phyloP scores from a whole-genome alignment of 2,113 vertebrate genomes.

The Albula glossodonta region DNA sequence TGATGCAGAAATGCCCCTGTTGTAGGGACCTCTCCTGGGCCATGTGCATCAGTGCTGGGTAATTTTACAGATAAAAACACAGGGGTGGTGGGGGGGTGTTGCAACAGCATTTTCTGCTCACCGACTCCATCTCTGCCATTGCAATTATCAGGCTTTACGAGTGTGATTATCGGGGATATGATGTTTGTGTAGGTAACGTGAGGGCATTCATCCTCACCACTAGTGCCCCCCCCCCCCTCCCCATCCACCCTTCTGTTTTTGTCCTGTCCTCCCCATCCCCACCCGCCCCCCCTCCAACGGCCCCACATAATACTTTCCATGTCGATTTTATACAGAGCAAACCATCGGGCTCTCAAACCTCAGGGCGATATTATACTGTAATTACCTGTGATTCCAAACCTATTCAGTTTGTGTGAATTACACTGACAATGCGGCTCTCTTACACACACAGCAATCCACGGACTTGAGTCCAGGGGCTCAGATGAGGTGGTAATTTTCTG shows the following conservation, averaged over 20 bases:
- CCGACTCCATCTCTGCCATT: slow-evolving; percentile 34
- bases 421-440: neutral
- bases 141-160: slow-evolving; percentile 59
- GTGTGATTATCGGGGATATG: slow-evolving; percentile 50
- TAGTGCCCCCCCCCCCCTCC: too few relatives aligned
- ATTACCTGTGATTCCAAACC: slow-evolving; percentile 8
- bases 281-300: neutral
- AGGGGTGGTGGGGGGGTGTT: neutral
- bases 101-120: slow-evolving; percentile 40
- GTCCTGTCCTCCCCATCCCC: neutral
- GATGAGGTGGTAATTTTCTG: neutral
- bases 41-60: neutral
- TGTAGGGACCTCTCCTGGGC: neutral
- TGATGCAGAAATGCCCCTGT: neutral
- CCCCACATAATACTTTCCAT: neutral
- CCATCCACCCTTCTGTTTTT: neutral
- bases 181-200: slow-evolving; percentile 43
- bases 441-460: neutral
- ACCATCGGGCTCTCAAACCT: neutral
- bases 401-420: neutral
- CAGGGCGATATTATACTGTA: neutral
- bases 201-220: slow-evolving; percentile 8
- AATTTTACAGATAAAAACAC: neutral
- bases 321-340: neutral
- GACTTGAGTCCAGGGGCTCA: neutral